Evolutionary conservation across 1,140 invertebrate genomes (phyloP), one percentile per base, ranked within the genome.

Genomic region (Trichoplusia ni): DNA sequence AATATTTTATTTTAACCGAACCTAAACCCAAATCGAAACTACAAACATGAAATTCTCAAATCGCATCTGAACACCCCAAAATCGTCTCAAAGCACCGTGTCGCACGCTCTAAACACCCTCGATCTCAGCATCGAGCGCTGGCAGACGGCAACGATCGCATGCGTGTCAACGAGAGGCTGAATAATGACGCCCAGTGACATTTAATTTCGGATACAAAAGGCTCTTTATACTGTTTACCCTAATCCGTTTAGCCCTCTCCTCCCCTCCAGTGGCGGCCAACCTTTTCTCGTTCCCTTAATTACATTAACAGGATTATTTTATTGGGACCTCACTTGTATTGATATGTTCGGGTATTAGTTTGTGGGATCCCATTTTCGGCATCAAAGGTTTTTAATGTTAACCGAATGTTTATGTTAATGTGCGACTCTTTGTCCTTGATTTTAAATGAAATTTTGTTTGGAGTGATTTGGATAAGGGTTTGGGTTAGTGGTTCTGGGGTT

Each of bases 151-250:
- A 62, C 62, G 67, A 66, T 71, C 62, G 64, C 62, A 67, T 78
- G 76, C 73, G 77, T 77, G 79, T 84, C 78, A 78, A 67, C 59
- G 54, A 54, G 65, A 69, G 63, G 58, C 79, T 89, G 81, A 86
- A 83, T 89, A 89, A 89, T 86, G 86, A 89, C 78, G 71, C 69
- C 68, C 81, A 77, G 68, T 86, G 86, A 89, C 86, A 81, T 89
- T 89, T 86, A 89, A 89, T 86, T 86, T 89, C 65, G 84, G 78
- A 86, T 89, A 89, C 83, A 89, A 87, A 89, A 85, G 86, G 75
- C 79, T 84, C 77, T 83, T 89, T 83, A 89, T 89, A 71, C 83
- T 85, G 78, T 86, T 89, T 86, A 86, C 83, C 84, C 84, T 86
- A 86, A 86, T 86, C 83, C 80, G 84, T 86, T 86, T 79, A 82